Evolutionary conservation across 2,888 invertebrate genomes (phyloP).

Genomic region (Cataglyphis altisquamis): DNA sequence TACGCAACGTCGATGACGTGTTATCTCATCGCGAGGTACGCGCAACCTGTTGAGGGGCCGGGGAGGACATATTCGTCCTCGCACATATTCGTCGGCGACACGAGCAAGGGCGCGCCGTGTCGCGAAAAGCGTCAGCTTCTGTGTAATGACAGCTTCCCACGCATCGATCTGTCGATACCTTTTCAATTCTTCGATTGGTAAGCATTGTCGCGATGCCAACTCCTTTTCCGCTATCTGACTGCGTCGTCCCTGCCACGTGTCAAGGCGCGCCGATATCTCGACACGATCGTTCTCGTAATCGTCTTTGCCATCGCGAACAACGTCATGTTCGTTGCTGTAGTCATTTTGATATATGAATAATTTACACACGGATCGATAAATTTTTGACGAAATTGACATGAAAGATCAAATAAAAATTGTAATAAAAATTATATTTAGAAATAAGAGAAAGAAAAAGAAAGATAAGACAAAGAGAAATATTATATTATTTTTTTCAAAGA

Average conservation of each 20-base stretch:
- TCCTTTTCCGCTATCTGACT: slow-evolving; percentile 66
- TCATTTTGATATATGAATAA: neutral
- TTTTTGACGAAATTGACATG: neutral
- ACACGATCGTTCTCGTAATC: slow-evolving; percentile 48
- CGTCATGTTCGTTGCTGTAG: slow-evolving; percentile 58
- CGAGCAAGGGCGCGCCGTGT: slow-evolving; percentile 64
- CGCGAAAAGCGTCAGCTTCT: slow-evolving; percentile 60
- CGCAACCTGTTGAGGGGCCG: slow-evolving; percentile 83
- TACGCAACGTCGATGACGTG: slow-evolving; percentile 69
- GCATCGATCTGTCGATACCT: slow-evolving; percentile 80
- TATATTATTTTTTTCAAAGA: neutral
- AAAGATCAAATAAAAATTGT: neutral
- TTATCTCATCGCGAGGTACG: slow-evolving; percentile 78
- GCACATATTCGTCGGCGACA: slow-evolving; percentile 57
- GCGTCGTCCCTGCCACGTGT: slow-evolving; percentile 53
- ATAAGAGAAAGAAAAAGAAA: neutral
- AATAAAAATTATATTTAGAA: neutral
- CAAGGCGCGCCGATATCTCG: slow-evolving; percentile 49
- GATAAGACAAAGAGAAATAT: neutral
- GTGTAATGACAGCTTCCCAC: slow-evolving; percentile 75
- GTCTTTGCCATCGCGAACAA: slow-evolving; percentile 48
- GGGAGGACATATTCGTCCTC: slow-evolving; percentile 9
- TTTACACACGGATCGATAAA: neutral
- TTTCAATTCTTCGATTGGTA: slow-evolving; percentile 71
- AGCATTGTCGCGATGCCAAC: slow-evolving; percentile 54